Conservation (phyloP, 2,113 vertebrate genomes). For the Uria aalge region DNA sequence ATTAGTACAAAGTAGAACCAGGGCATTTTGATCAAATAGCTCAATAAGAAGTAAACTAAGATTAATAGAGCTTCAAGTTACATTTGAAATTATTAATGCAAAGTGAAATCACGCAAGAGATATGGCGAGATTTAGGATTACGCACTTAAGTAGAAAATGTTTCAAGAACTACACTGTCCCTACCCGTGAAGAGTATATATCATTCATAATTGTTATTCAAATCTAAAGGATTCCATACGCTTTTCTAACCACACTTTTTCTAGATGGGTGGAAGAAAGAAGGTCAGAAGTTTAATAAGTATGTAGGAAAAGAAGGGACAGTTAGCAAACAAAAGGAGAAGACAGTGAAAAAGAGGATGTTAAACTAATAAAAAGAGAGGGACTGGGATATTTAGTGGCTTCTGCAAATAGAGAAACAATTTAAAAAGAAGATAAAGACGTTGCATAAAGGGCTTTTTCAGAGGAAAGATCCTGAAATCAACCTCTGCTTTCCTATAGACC, state of each 20-base stretch:
- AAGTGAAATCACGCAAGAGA: neutral
- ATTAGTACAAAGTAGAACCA: neutral
- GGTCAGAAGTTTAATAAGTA: neutral
- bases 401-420: neutral
- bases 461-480: neutral
- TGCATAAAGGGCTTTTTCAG: neutral
- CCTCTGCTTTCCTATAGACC: neutral
- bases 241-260: neutral
- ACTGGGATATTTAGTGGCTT: neutral
- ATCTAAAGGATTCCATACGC: neutral
- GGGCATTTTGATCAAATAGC: neutral
- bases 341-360: neutral
- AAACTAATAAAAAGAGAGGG: neutral
- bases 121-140: neutral
- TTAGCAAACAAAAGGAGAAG: neutral
- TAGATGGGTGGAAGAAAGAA: neutral
- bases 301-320: neutral
- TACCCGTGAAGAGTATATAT: neutral
- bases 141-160: neutral
- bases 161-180: neutral
- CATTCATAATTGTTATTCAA: neutral
- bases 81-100: neutral
- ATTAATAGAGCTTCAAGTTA: neutral
- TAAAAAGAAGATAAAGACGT: neutral
- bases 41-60: neutral